Evolutionary conservation across 2,113 vertebrate species (phyloP).

Genomic region (Crotophaga sulcirostris): DNA sequence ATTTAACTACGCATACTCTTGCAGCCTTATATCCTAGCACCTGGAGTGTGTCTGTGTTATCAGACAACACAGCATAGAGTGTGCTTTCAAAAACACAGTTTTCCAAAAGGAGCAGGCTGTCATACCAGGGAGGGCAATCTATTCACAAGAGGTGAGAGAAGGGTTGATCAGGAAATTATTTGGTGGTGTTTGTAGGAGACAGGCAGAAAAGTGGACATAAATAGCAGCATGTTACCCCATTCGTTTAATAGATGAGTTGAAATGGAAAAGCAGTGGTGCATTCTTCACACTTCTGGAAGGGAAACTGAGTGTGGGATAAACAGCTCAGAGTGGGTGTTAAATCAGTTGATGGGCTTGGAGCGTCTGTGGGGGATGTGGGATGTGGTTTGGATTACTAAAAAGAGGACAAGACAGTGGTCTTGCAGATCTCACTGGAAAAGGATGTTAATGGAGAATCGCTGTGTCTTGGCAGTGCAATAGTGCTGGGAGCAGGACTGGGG

Average conservation of each 20-base stretch:
- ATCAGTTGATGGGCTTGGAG: background rate
- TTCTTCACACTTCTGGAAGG: background rate
- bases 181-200: background rate
- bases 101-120: background rate
- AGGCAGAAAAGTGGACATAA: background rate
- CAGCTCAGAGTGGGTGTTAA: background rate
- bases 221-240: rapidly evolving
- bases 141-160: rapidly evolving
- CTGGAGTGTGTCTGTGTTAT: rapidly evolving
- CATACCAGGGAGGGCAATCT: background rate
- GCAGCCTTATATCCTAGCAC: background rate
- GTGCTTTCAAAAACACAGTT: rapidly evolving
- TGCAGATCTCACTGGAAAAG: background rate
- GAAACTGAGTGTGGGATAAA: background rate
- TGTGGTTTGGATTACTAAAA: background rate
- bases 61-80: background rate
- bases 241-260: background rate
- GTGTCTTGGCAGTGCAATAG: too few species aligned
- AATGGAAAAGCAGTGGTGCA: background rate
- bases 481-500: background rate
- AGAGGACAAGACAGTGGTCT: background rate
- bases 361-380: background rate
- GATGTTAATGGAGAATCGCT: background rate
- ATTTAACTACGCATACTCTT: background rate
- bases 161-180: background rate